Evolutionary conservation across 64 coral and sea anemone genomes (phyloP).

Genomic region (Montipora sp.): DNA sequence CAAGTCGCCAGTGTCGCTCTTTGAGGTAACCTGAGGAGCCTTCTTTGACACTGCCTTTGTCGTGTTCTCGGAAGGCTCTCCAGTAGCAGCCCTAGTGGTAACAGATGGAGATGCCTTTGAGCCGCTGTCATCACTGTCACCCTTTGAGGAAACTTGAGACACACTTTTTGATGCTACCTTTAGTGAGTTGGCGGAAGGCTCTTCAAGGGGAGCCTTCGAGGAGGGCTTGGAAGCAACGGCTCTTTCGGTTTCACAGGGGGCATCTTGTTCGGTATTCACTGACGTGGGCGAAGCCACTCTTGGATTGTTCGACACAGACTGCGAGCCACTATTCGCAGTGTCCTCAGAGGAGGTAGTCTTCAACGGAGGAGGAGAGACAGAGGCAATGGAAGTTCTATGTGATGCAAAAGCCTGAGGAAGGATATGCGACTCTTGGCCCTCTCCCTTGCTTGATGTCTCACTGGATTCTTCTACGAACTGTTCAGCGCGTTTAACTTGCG

Average conservation of each 20-base stretch:
- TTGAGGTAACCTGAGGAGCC: not conserved
- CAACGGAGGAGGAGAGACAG: not conserved
- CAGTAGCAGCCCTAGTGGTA: not conserved
- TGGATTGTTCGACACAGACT: not conserved
- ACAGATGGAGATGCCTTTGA: not conserved
- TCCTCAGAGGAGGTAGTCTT: not conserved
- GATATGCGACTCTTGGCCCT: not conserved
- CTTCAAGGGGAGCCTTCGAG: too few species aligned
- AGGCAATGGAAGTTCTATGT: not conserved
- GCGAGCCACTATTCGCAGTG: not conserved
- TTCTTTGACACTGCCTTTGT: too few species aligned
- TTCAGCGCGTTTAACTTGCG: not conserved
- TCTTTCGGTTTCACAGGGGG: not conserved
- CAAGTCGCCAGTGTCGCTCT: not conserved
- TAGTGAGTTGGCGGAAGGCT: too few species aligned
- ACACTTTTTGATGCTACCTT: not conserved
- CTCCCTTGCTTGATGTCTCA: not conserved
- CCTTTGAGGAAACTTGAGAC: not conserved
- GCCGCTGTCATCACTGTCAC: not conserved
- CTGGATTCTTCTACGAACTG: not conserved
- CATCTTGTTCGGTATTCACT: not conserved
- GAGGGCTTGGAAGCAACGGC: too few species aligned
- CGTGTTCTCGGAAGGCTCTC: not conserved
- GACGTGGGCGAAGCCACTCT: not conserved
- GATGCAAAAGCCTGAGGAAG: not conserved